Base-by-base conservation (phyloP, 2,113 vertebrate genomes). In the Nothobranchius furzeri region DNA sequence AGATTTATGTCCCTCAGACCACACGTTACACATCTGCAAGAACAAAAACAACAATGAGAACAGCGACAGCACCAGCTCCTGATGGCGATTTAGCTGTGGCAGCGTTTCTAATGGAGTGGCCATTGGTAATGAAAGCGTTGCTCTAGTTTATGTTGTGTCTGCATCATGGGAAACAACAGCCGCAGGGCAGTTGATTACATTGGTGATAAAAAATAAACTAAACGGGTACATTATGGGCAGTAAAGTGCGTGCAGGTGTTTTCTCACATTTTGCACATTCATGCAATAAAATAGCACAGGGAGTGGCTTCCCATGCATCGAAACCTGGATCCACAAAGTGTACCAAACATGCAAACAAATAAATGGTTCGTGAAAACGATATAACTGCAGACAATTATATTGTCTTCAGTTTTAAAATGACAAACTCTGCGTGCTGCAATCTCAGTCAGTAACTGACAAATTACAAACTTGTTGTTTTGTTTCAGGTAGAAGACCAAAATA, bases 21-120 rank as follows among this genome's bases (percentile, higher is more conserved):
- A 77, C 60, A 67, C 79, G 79, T 84, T 85, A 79, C 74, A 77
- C 83, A 84, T 81, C 69, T 82, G 76, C 74, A 82, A 85, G 72
- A 80, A 85, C 68, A 81, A 75, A 40, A 81, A 81, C 79, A 85
- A 79, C 74, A 82, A 68, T 3, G 73, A 40, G 65, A 50, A 54
- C 63, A 30, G 56, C 56, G n/a, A 59, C 70, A 65, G 73, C 65
- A 67, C 4, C 47, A 52, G 64, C 56, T 43, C 70, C 76, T 85
- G 83, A 87, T 79, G 74, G 73, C 61, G 61, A 78, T 86, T 83
- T 80, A 87, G 85, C 73, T 68, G 64, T 65, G 67, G 62, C 76
- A 73, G 78, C 67, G 57, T 75, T 80, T 73, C 48, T 76, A 73
- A 80, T 73, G 67, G 73, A 75, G 36, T 48, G 64, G 77, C 37